Evolutionary conservation across 1,140 invertebrate genomes (phyloP), one percentile per base, ranked within the genome.

Genomic region (Vanessa atalanta): DNA sequence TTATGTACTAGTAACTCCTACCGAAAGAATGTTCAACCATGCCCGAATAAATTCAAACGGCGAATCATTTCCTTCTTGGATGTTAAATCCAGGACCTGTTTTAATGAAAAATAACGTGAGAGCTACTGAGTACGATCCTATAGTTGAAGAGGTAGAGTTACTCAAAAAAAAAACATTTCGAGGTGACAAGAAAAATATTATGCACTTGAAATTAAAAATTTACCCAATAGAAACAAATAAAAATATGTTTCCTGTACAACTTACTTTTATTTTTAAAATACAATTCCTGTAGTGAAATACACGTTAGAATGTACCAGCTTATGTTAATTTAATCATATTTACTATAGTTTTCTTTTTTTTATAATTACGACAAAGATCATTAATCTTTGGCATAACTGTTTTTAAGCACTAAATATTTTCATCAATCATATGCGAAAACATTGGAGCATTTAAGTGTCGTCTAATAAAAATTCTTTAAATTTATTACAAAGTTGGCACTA

Each of bases 241-340:
- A 75, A 76, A 77, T 72, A 61, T 16, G 57, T 55, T 23, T 50
- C 53, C 65, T 77, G 60, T 77, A 76, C 76, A 61, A 80, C 77
- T 77, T 80, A 73, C 72, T 76, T 82, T 66, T 83, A 80, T 83
- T 80, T 82, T 72, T 79, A 83, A 83, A 83, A 85, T 83, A 85
- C 80, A 79, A 78, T 85, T 85, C 81, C 83, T 83, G 83, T 83
- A 85, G 71, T 80, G 71, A 78, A 63, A 79, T 77, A 78, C 77
- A 80, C 66, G 80, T 72, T 55, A 68, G 69, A 80, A 76, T 66
- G 47, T 70, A 63, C 47, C 11, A 65, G 65, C 23, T 61, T 73
- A 74, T 53, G n/a, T 43, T 57, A 68, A 53, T 14, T 47, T 72
- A 61, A 66, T 15, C 48, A 76, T 63, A 73, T 65, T 53, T 75